These are phyloP conservation scores for Psophia crepitans DNA, from an alignment of 2,113 vertebrate genomes.

Conservation along the genomic window DNA sequence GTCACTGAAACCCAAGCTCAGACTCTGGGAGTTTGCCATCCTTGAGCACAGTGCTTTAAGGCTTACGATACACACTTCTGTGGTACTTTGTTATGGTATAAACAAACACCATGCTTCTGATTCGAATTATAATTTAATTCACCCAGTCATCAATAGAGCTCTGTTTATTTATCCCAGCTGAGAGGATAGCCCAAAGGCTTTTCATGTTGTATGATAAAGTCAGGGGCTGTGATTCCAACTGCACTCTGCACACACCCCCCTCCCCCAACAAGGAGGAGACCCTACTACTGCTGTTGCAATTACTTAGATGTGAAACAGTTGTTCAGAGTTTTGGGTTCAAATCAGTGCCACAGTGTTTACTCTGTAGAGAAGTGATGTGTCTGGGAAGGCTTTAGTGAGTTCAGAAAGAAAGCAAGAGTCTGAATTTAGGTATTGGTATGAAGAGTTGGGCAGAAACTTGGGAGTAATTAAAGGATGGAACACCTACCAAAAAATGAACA, in stretches of 20 bases:
- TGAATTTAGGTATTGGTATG: not conserved
- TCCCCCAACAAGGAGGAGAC: not conserved
- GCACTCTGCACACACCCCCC: not conserved
- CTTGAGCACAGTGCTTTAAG: slow-evolving; percentile 2
- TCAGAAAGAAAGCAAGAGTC: not conserved
- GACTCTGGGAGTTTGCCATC: not conserved
- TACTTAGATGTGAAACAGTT: slow-evolving; percentile 47
- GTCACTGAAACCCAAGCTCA: slow-evolving; percentile 35
- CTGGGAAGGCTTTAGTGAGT: not conserved
- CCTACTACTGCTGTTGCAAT: slow-evolving; percentile 28
- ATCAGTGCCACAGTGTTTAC: not conserved
- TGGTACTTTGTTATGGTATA: slow-evolving; percentile 39
- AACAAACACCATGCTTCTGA: slow-evolving; percentile 34
- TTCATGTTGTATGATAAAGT: slow-evolving; percentile 30
- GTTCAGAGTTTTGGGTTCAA: not conserved
- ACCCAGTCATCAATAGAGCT: slow-evolving; percentile 41
- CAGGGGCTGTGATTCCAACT: not conserved
- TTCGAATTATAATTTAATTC: slow-evolving; percentile 63
- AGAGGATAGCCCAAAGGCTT: slow-evolving; percentile 49
- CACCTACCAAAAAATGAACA: slow-evolving; percentile 13
- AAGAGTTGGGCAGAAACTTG: not conserved
- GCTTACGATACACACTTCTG: slow-evolving; percentile 2
- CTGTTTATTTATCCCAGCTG: slow-evolving; percentile 63
- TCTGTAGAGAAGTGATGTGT: not conserved
- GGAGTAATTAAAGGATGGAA: not conserved